Conservation (phyloP, 2,888 invertebrate species). For the Sialis fuliginosa region DNA sequence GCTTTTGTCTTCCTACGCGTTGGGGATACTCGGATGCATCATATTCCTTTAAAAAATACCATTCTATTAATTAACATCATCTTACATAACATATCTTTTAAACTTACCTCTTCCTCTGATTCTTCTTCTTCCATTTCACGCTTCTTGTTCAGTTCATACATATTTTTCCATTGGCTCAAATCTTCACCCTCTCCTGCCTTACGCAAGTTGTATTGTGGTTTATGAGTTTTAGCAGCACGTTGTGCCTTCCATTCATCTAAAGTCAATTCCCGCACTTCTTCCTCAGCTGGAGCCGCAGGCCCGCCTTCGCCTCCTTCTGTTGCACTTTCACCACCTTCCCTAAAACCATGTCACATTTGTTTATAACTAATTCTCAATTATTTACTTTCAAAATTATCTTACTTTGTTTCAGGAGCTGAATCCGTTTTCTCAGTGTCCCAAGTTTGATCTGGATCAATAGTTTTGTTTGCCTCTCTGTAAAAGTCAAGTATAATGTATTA, state of each 20-base stretch:
- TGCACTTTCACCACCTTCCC: slow-evolving; percentile 5
- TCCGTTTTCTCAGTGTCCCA: slow-evolving; percentile 33
- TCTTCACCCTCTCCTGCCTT: slow-evolving; percentile 92
- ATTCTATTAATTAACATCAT: background rate
- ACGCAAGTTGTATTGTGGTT: slow-evolving; percentile 78
- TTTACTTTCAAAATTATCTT: slow-evolving; percentile 7
- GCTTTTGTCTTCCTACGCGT: slow-evolving; percentile 73
- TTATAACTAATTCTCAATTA: background rate
- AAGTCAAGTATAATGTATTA: background rate
- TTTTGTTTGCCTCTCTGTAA: slow-evolving; percentile 22
- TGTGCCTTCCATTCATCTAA: slow-evolving; percentile 89
- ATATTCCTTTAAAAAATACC: slow-evolving; percentile 30
- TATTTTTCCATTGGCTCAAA: slow-evolving; percentile 80
- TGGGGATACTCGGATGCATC: slow-evolving; percentile 67
- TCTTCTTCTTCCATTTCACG: slow-evolving; percentile 49
- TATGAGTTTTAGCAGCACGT: slow-evolving; percentile 57
- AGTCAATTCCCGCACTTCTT: slow-evolving; percentile 73
- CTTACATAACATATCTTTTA: background rate
- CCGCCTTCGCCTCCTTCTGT: slow-evolving; percentile 12
- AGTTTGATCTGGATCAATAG: slow-evolving; percentile 18
- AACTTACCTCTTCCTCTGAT: slow-evolving; percentile 22
- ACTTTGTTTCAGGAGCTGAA: slow-evolving; percentile 18
- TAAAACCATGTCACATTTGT: no score
- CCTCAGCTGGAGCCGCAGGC: slow-evolving; percentile 35
- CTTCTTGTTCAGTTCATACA: slow-evolving; percentile 61